These are phyloP conservation scores for Chroicocephalus ridibundus DNA, from an alignment of 2,113 vertebrate species.

Conservation along the genomic window DNA sequence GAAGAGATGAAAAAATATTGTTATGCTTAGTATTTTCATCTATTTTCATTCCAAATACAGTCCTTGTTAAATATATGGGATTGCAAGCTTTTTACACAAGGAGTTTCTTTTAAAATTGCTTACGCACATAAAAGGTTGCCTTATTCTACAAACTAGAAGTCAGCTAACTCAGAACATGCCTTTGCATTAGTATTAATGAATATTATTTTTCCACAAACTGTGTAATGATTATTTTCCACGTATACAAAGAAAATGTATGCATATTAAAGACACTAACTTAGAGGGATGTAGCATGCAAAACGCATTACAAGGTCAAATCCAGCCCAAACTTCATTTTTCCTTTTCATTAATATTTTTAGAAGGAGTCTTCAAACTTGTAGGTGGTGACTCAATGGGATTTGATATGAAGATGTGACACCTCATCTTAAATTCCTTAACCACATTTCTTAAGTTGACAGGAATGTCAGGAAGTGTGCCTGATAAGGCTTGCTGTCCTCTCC, in stretches of 20 bases:
- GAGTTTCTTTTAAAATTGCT: conserved; percentile 17
- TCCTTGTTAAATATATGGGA: conserved; percentile 2
- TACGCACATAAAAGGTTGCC: background rate
- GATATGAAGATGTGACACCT: conserved; percentile 91
- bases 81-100: conserved; percentile 9
- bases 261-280: background rate
- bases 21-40: conserved; percentile 45
- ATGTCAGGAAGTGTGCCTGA: conserved; percentile 79
- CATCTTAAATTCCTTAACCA: conserved; percentile 82
- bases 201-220: background rate
- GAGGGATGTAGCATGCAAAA: background rate
- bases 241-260: background rate
- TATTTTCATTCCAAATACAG: conserved; percentile 39
- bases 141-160: conserved; percentile 7
- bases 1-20: conserved; percentile 41
- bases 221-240: background rate
- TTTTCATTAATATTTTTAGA: conserved; percentile 73
- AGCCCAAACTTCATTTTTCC: conserved; percentile 46
- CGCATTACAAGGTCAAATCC: conserved; percentile 42
- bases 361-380: conserved; percentile 75
- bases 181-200: background rate
- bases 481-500: conserved; percentile 79
- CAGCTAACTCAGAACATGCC: background rate
- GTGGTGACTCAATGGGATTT: conserved; percentile 81
- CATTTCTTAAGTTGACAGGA: conserved; percentile 81